Evolutionary conservation across 1,140 invertebrate species (phyloP).

Genomic region (Dinoponera quadriceps): DNA sequence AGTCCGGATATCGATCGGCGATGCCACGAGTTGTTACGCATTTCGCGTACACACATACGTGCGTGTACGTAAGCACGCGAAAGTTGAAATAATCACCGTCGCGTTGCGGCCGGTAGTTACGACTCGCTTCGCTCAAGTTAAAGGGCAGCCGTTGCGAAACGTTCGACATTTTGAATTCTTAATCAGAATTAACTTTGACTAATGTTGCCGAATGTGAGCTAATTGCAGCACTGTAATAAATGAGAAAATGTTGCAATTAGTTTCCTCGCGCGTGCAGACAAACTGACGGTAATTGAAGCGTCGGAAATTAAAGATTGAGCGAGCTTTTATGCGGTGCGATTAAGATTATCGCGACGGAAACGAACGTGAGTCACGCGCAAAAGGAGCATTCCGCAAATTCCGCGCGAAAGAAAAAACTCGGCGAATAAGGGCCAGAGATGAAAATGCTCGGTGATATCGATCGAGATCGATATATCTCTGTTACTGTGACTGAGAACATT

Average conservation of each 20-base stretch:
- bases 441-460: too few relatives aligned
- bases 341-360: background rate
- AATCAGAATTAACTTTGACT: too few relatives aligned
- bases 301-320: background rate
- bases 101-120: background rate
- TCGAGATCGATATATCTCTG: too few relatives aligned
- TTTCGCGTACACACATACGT: background rate
- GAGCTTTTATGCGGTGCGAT: background rate
- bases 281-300: too few relatives aligned
- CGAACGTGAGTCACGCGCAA: background rate
- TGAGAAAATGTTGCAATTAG: background rate
- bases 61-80: background rate
- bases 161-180: too few relatives aligned
- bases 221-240: too few relatives aligned
- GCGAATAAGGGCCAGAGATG: too few relatives aligned
- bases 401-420: conserved; percentile 19
- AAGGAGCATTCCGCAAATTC: conserved; percentile 15
- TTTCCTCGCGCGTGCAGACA: too few relatives aligned
- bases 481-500: too few relatives aligned
- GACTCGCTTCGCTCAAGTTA: too few relatives aligned
- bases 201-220: too few relatives aligned
- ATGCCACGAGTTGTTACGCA: conserved; percentile 51
- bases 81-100: background rate
- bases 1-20: conserved; percentile 57
- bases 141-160: too few relatives aligned